phyloP scores from a whole-genome alignment of 2,113 vertebrate genomes.

The Anser cygnoides region DNA sequence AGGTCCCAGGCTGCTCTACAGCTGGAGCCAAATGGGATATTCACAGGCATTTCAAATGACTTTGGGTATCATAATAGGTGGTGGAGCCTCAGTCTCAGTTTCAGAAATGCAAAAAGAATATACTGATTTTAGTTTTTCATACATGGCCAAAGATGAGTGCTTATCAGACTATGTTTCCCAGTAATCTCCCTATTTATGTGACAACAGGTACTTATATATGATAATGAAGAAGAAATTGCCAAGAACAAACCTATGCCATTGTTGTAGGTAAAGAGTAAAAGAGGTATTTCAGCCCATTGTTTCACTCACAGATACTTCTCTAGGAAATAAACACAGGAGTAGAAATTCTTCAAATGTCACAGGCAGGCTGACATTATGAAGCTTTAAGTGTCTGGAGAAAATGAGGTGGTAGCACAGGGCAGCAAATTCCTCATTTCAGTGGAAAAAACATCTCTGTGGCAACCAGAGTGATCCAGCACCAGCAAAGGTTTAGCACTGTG shows the following conservation, averaged over 20 bases:
- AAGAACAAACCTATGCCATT: neutral
- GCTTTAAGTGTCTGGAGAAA: neutral
- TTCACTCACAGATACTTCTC: neutral
- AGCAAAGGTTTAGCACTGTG: neutral
- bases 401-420: neutral
- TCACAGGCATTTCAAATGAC: neutral
- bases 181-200: neutral
- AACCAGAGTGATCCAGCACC: neutral
- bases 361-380: neutral
- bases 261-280: neutral
- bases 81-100: neutral
- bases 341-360: constrained; percentile 14
- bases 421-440: neutral
- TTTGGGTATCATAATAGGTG: neutral
- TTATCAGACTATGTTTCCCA: neutral
- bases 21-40: neutral
- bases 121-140: neutral
- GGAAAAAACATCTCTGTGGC: neutral
- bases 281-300: neutral
- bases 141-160: neutral
- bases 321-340: neutral
- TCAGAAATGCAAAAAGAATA: neutral
- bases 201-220: neutral
- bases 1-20: neutral
- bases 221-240: neutral